These are phyloP conservation scores for Seladonia tumulorum DNA, from an alignment of 2,888 invertebrate species.

Conservation along the genomic window DNA sequence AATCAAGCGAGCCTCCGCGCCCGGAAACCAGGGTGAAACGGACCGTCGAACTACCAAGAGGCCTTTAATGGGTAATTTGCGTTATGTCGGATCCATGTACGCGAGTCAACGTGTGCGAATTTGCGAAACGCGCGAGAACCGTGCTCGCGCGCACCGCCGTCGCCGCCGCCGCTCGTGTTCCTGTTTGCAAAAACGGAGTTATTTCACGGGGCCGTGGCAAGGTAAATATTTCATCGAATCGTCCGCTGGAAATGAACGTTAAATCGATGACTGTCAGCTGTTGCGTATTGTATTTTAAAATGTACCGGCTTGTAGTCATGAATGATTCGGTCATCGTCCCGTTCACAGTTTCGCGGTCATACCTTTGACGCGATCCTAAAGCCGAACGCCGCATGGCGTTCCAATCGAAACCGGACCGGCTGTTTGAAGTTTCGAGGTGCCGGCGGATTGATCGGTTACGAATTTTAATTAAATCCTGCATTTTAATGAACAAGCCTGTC, in stretches of 20 bases:
- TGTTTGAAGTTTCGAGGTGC: slow-evolving; percentile 2
- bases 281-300: slow-evolving; percentile 47
- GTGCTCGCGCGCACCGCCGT: neutral
- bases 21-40: slow-evolving; percentile 29
- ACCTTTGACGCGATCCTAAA: slow-evolving; percentile 22
- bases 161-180: neutral
- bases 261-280: slow-evolving; percentile 39
- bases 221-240: slow-evolving; percentile 51
- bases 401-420: slow-evolving; percentile 1
- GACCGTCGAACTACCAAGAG: slow-evolving; percentile 53
- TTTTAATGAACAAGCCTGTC: neutral
- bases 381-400: neutral
- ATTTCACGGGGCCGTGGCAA: slow-evolving; percentile 39
- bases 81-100: slow-evolving; percentile 10
- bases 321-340: slow-evolving; percentile 18
- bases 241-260: slow-evolving; percentile 31
- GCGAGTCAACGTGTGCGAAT: neutral
- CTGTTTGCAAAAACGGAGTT: slow-evolving; percentile 51
- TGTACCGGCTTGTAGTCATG: slow-evolving; percentile 16
- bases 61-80: slow-evolving; percentile 55
- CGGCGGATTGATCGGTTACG: neutral
- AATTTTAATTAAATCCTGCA: neutral
- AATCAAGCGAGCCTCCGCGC: slow-evolving; percentile 54
- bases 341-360: slow-evolving; percentile 21
- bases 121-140: neutral